Percentiles rank a stretch among this genome's conserved stretches.
phyloP scores from a whole-genome alignment of 1,140 invertebrate genomes.

The Bombus haemorrhoidalis region DNA sequence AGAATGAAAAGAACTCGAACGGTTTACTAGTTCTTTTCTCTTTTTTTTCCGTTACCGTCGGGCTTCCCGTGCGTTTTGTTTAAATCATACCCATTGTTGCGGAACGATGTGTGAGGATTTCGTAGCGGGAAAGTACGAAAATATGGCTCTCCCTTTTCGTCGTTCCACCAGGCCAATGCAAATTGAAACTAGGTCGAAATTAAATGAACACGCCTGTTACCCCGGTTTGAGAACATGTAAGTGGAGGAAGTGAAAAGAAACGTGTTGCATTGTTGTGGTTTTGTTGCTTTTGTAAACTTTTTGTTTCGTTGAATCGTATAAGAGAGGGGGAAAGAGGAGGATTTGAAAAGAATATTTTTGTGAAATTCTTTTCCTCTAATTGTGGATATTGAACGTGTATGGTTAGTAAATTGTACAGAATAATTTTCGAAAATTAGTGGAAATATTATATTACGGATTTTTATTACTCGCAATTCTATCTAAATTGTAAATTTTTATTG shows the following conservation, averaged over 20 bases:
- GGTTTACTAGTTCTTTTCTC: conserved; percentile 13
- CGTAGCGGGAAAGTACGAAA: not conserved
- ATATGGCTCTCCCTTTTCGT: not conserved
- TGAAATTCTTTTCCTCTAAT: not conserved
- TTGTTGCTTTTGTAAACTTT: not conserved
- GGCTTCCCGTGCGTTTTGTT: not conserved
- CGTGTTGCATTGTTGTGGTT: not conserved
- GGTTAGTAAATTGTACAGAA: not conserved
- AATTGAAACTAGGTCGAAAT: conserved; percentile 15
- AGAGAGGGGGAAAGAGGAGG: too few species aligned
- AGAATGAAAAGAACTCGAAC: conserved; percentile 3
- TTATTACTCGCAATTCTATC: too few species aligned
- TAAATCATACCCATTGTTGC: conserved; percentile 4
- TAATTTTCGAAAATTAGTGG: not conserved
- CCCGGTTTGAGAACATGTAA: not conserved
- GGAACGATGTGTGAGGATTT: not conserved
- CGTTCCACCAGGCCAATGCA: not conserved
- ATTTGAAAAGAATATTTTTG: not conserved
- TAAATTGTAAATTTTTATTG: too few species aligned
- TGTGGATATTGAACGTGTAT: not conserved
- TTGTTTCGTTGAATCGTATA: not conserved
- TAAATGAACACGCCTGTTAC: not conserved
- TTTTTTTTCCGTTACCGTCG: not conserved
- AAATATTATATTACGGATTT: too few species aligned
- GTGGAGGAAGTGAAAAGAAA: not conserved